These are phyloP conservation scores for Chiridota heheva DNA, from an alignment of 35 echinoderm and acorn worm species.

Conservation along the genomic window DNA sequence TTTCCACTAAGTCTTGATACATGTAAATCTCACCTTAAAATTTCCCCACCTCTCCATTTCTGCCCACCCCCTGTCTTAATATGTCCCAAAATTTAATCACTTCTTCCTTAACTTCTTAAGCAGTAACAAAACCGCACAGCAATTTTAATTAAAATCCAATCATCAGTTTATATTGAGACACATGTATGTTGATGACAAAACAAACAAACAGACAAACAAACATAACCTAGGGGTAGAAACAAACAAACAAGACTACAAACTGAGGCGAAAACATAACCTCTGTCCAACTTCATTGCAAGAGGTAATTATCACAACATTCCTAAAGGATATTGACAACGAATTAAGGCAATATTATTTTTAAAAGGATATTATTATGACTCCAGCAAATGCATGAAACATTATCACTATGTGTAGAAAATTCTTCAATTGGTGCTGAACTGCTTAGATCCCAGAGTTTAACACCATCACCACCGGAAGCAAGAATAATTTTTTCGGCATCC, in stretches of 20 bases:
- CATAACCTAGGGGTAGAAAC: not conserved
- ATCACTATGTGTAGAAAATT: slow-evolving; percentile 69
- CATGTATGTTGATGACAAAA: not conserved
- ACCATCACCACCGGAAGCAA: slow-evolving; percentile 87
- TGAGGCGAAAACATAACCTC: not conserved
- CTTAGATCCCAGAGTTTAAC: slow-evolving; percentile 89
- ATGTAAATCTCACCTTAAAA: no score
- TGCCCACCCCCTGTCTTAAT: no score
- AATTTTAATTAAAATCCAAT: no score
- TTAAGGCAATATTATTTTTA: not conserved
- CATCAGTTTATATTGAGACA: no score
- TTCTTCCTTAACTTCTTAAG: no score
- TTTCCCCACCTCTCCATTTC: no score
- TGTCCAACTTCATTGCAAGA: not conserved
- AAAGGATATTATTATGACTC: slow-evolving; percentile 99
- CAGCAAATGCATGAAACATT: slow-evolving; percentile 67
- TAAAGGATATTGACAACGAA: no score
- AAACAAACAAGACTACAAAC: not conserved
- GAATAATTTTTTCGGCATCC: slow-evolving; percentile 59
- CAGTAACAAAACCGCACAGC: no score
- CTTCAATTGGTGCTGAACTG: slow-evolving; percentile 57
- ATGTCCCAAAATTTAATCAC: no score
- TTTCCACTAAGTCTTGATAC: no score
- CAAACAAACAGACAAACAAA: not conserved
- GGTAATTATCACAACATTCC: no score